Evolutionary conservation across 2,797 vertebrate genomes (phyloP).

Genomic region (Tympanoctomys barrerae): DNA sequence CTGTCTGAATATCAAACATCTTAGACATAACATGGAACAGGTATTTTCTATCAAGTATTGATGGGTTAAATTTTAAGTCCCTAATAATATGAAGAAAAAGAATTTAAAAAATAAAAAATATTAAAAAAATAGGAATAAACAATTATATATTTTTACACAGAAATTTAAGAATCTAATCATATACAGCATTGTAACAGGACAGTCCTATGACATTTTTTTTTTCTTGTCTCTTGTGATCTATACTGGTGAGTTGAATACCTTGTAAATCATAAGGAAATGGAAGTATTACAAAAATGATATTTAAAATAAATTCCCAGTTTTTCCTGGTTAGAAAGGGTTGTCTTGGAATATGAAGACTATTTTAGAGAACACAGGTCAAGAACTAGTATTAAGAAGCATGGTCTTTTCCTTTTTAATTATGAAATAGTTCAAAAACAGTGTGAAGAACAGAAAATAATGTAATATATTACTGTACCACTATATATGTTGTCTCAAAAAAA

Average conservation of each 20-base stretch:
- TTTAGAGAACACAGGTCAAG: not conserved
- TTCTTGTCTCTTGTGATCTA: not conserved
- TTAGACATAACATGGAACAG: too few relatives aligned
- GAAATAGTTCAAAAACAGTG: not conserved
- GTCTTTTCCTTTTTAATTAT: not conserved
- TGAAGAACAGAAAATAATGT: not conserved
- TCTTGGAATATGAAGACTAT: not conserved
- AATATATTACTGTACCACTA: not conserved
- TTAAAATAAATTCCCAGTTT: slow-evolving; percentile 38
- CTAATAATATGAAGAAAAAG: too few relatives aligned
- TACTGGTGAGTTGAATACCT: not conserved
- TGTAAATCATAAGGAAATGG: slow-evolving; percentile 28
- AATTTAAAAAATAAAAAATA: too few relatives aligned
- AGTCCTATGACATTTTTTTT: too few relatives aligned
- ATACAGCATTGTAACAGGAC: too few relatives aligned
- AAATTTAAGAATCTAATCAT: too few relatives aligned
- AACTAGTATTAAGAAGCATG: not conserved
- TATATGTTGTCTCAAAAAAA: not conserved
- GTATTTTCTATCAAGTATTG: too few relatives aligned
- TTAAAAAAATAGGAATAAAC: too few relatives aligned
- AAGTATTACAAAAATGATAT: not conserved
- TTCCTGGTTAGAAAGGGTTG: slow-evolving; percentile 5
- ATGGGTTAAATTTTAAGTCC: too few relatives aligned
- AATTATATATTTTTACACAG: too few relatives aligned
- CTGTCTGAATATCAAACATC: too few relatives aligned